These are phyloP conservation scores for Nyctibius bracteatus DNA, from an alignment of 2,113 vertebrate genomes.

Conservation along the genomic window DNA sequence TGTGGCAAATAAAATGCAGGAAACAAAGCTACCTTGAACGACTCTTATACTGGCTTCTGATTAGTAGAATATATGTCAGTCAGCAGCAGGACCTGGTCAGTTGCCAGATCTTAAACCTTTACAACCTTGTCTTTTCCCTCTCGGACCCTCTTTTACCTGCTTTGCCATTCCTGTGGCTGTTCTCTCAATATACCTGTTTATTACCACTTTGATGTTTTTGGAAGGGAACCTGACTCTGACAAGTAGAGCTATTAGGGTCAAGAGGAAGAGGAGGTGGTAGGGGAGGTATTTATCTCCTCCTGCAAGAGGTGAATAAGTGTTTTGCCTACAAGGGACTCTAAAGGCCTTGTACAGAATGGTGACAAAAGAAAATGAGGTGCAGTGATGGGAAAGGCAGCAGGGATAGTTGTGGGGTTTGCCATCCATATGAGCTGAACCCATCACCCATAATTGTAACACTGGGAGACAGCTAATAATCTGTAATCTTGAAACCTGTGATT, in stretches of 20 bases:
- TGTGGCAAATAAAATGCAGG: slow-evolving; percentile 29
- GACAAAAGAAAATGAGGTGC: neutral
- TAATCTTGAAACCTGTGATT: neutral
- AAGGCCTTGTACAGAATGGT: neutral
- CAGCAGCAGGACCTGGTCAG: neutral
- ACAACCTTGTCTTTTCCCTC: neutral
- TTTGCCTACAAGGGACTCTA: neutral
- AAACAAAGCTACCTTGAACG: slow-evolving; percentile 28
- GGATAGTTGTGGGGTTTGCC: neutral
- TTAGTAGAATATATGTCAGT: slow-evolving; percentile 2
- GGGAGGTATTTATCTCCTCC: neutral
- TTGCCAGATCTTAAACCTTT: neutral
- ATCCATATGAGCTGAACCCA: neutral
- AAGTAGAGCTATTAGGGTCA: neutral
- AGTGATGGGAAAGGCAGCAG: neutral
- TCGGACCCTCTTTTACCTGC: neutral
- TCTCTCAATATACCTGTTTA: neutral
- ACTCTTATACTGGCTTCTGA: neutral
- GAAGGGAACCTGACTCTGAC: neutral
- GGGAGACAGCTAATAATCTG: neutral
- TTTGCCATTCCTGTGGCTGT: neutral
- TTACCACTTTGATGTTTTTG: neutral
- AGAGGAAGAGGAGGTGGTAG: neutral
- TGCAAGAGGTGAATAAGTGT: neutral
- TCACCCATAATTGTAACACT: neutral